Conservation (phyloP, 92 coral and sea anemone genomes). For the Phenganax subtilis region DNA sequence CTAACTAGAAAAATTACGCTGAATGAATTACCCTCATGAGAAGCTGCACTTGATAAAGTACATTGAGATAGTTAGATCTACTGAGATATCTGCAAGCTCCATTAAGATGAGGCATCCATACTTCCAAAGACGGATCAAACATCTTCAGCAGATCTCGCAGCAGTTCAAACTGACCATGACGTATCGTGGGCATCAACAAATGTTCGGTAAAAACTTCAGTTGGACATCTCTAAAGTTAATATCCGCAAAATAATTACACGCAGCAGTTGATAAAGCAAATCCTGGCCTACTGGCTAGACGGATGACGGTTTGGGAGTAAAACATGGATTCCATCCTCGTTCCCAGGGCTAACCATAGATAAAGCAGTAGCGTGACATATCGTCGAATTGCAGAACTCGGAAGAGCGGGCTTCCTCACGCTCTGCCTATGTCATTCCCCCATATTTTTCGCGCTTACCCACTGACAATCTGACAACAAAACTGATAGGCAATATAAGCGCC, state of each 20-base stretch:
- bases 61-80: constrained; percentile 63
- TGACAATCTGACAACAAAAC: too few relatives aligned
- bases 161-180: constrained; percentile 65
- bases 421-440: too few relatives aligned
- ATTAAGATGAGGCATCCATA: constrained; percentile 96
- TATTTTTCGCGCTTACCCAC: too few relatives aligned
- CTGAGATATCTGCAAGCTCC: constrained; percentile 85
- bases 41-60: constrained; percentile 79
- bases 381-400: too few relatives aligned
- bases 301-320: too few relatives aligned
- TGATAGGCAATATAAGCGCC: too few relatives aligned
- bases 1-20: too few relatives aligned
- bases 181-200: constrained; percentile 79
- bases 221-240: constrained; percentile 58
- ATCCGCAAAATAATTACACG: background rate
- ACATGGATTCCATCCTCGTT: background rate
- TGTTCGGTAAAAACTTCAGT: constrained; percentile 84
- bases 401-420: too few relatives aligned
- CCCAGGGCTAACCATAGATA: background rate
- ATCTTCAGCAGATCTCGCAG: constrained; percentile 79
- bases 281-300: background rate
- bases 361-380: too few relatives aligned
- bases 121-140: constrained; percentile 79
- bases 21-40: constrained; percentile 76
- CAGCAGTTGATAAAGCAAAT: background rate